phyloP scores from a whole-genome alignment of 2,888 invertebrate genomes.

The Dynastes hyllus region DNA sequence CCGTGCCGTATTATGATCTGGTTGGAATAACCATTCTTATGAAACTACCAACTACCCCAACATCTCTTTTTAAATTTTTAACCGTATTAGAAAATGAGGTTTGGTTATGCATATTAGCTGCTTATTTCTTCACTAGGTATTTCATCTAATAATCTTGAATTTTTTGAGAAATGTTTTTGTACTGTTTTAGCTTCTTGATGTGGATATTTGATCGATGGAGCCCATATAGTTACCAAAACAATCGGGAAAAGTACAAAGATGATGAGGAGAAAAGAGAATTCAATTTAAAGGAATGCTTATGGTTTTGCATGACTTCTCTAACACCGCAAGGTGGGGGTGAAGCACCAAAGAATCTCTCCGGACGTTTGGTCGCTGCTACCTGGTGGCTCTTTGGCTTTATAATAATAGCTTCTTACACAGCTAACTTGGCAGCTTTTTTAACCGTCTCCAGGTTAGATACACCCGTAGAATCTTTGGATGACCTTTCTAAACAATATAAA shows the following conservation, averaged over 20 bases:
- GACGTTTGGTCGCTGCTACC: slow-evolving; percentile 95
- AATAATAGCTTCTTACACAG: slow-evolving; percentile 98
- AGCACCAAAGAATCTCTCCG: slow-evolving; percentile 96
- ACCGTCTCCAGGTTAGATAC: slow-evolving; percentile 95
- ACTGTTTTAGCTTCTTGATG: slow-evolving; percentile 84
- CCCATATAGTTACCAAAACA: slow-evolving; percentile 97
- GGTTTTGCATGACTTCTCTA: slow-evolving; percentile 99
- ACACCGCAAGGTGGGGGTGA: slow-evolving; percentile 97
- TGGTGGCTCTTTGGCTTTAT: slow-evolving; percentile 99
- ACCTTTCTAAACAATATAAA: slow-evolving; percentile 92
- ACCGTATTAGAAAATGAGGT: slow-evolving; percentile 97
- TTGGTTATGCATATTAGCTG: slow-evolving; percentile 96
- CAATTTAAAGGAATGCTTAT: slow-evolving; percentile 95
- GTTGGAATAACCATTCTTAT: slow-evolving; percentile 98
- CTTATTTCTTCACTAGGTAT: slow-evolving; percentile 94
- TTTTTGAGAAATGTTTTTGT: neutral
- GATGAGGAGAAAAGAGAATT: slow-evolving; percentile 97
- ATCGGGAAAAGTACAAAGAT: slow-evolving; percentile 92
- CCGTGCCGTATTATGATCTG: slow-evolving; percentile 97
- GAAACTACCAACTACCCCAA: slow-evolving; percentile 90
- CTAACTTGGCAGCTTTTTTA: slow-evolving; percentile 97
- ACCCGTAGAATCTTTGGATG: slow-evolving; percentile 94
- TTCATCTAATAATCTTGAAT: neutral
- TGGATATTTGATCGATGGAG: slow-evolving; percentile 98
- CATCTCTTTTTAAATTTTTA: slow-evolving; percentile 96